Conservation (phyloP, 1,140 invertebrate genomes). For the Hypothenemus hampei region DNA sequence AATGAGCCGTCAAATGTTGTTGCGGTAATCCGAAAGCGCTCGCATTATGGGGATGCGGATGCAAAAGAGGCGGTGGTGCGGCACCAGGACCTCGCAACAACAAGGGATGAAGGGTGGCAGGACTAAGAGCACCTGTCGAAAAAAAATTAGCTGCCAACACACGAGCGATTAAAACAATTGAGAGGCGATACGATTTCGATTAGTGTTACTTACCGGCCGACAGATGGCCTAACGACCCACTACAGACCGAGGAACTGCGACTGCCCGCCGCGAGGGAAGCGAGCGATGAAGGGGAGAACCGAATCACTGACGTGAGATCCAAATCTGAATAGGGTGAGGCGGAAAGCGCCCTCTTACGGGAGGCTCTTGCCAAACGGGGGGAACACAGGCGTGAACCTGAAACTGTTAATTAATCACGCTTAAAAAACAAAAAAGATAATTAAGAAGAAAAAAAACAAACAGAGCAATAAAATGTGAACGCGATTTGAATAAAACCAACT, state of each 20-base stretch:
- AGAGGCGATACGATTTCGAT: neutral
- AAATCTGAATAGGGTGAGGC: slow-evolving; percentile 93
- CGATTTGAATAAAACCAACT: slow-evolving; percentile 1
- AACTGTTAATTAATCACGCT: slow-evolving; percentile 32
- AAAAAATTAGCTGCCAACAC: slow-evolving; percentile 22
- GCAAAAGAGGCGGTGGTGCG: slow-evolving; percentile 6
- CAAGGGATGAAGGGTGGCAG: slow-evolving; percentile 62
- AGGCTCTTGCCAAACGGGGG: slow-evolving; percentile 53
- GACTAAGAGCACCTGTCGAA: slow-evolving; percentile 39
- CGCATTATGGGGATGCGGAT: no score
- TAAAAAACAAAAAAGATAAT: slow-evolving; percentile 13
- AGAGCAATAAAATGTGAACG: neutral
- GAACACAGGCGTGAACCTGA: slow-evolving; percentile 66
- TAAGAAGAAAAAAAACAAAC: slow-evolving; percentile 17
- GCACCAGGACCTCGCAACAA: slow-evolving; percentile 53
- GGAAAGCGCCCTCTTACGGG: slow-evolving; percentile 84
- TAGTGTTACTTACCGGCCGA: slow-evolving; percentile 57
- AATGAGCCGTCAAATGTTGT: slow-evolving; percentile 47
- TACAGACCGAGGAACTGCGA: slow-evolving; percentile 68
- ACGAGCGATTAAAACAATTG: slow-evolving; percentile 7
- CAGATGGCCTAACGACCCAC: slow-evolving; percentile 90
- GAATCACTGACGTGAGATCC: slow-evolving; percentile 91
- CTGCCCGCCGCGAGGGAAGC: slow-evolving; percentile 88
- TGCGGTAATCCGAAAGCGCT: slow-evolving; percentile 12
- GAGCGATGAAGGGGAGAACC: slow-evolving; percentile 90